Evolutionary conservation across 2,888 invertebrate genomes (phyloP).

Genomic region (Melanostoma scalare): DNA sequence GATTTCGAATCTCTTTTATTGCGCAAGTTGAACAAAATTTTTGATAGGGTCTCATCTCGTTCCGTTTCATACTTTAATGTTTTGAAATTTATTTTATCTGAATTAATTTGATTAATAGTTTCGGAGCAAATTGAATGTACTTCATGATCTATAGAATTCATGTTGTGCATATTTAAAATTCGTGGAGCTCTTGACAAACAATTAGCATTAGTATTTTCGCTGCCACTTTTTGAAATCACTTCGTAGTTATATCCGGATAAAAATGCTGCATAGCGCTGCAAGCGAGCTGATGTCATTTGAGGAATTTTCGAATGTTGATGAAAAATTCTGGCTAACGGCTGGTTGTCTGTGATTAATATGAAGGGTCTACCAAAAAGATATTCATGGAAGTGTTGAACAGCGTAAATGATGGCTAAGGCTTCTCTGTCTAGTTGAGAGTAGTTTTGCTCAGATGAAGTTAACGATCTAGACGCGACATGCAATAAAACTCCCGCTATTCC

Average conservation of each 20-base stretch:
- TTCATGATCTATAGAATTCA: not conserved
- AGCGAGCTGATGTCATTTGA: slow-evolving; percentile 29
- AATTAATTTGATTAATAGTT: slow-evolving; percentile 5
- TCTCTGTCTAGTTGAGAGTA: slow-evolving; percentile 31
- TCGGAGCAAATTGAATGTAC: not conserved
- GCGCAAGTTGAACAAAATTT: slow-evolving; percentile 44
- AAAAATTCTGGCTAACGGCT: slow-evolving; percentile 18
- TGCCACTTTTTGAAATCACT: slow-evolving; percentile 3
- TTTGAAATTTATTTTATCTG: slow-evolving; percentile 46
- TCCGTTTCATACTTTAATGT: slow-evolving; percentile 41
- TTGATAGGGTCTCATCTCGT: slow-evolving; percentile 46
- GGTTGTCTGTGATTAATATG: slow-evolving; percentile 1
- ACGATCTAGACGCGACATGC: not conserved
- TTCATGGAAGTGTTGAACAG: slow-evolving; percentile 20
- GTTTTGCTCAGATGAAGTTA: slow-evolving; percentile 10
- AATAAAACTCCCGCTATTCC: slow-evolving; percentile 6
- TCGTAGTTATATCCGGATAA: slow-evolving; percentile 18
- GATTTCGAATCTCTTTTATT: slow-evolving; percentile 37
- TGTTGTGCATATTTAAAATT: too few relatives aligned
- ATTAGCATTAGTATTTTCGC: slow-evolving; percentile 24
- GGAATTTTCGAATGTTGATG: slow-evolving; percentile 13
- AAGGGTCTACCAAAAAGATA: slow-evolving; percentile 21
- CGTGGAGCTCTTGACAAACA: slow-evolving; percentile 61
- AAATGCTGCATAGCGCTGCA: slow-evolving; percentile 22
- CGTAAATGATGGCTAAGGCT: slow-evolving; percentile 28